These are phyloP conservation scores for Nomada ferruginata DNA, from an alignment of 2,888 invertebrate genomes.

Conservation along the genomic window DNA sequence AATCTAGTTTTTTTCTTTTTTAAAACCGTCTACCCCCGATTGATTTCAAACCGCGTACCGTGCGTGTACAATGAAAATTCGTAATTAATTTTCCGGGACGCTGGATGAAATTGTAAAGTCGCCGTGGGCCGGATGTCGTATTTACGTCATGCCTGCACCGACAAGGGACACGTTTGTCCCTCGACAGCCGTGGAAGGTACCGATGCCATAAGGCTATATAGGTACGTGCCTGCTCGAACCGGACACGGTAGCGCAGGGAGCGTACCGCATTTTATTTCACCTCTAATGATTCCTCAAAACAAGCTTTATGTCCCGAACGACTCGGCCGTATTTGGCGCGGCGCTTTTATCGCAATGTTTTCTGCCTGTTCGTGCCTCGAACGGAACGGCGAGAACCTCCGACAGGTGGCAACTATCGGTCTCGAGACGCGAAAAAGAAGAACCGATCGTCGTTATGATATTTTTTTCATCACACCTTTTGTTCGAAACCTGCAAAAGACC, in stretches of 20 bases:
- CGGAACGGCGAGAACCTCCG: constrained; percentile 58
- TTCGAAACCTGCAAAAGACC: constrained; percentile 28
- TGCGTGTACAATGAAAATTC: not conserved
- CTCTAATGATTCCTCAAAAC: constrained; percentile 79
- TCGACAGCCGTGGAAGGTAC: constrained; percentile 57
- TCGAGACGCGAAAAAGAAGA: constrained; percentile 53
- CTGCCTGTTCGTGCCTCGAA: constrained; percentile 58
- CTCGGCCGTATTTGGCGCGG: constrained; percentile 76
- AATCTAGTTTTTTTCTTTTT: too few relatives aligned
- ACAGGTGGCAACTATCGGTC: constrained; percentile 69
- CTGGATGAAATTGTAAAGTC: constrained; percentile 47
- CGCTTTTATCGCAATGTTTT: constrained; percentile 75
- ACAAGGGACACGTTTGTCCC: constrained; percentile 57
- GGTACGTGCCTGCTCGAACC: constrained; percentile 47
- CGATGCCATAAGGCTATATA: constrained; percentile 66
- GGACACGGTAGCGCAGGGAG: constrained; percentile 62
- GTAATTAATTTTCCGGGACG: constrained; percentile 37
- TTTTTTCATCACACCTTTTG: constrained; percentile 57
- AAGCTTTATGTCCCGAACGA: constrained; percentile 73
- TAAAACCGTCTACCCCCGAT: too few relatives aligned
- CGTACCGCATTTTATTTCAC: constrained; percentile 66
- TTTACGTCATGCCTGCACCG: constrained; percentile 49
- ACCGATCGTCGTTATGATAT: constrained; percentile 62
- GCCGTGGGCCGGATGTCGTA: constrained; percentile 44
- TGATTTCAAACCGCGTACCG: too few relatives aligned